Conservation (phyloP, 2,113 vertebrate genomes). For the Lepisosteus osseus region DNA sequence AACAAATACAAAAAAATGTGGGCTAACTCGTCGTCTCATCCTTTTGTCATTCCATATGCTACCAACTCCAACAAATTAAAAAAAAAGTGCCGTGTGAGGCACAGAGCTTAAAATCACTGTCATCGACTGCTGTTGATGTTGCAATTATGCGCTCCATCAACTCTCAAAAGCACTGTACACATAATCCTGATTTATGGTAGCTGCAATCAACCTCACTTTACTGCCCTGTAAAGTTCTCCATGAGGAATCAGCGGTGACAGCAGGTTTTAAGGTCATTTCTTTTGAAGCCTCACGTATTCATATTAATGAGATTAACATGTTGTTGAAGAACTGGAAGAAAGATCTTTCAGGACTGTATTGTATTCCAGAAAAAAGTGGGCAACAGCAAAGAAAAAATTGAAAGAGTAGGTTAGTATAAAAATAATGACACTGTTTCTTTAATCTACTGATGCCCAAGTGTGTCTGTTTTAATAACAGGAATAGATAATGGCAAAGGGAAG, state of each 20-base stretch:
- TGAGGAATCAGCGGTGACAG: no score
- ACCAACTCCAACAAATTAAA: background rate
- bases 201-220: background rate
- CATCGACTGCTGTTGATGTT: background rate
- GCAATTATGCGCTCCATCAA: constrained; percentile 1
- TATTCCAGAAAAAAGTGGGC: no score
- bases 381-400: no score
- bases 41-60: background rate
- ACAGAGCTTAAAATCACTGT: background rate
- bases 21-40: background rate
- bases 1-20: no score
- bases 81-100: background rate
- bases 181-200: background rate
- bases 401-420: no score
- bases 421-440: no score
- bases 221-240: background rate
- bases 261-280: no score
- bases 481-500: constrained; percentile 32
- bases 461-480: constrained; percentile 50
- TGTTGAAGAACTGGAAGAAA: no score
- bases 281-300: no score
- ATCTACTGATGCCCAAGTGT: constrained; percentile 17
- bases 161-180: constrained; percentile 23
- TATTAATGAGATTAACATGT: no score
- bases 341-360: no score